Base-by-base conservation (phyloP, 2,797 vertebrate species). In the Cygnus olor region DNA sequence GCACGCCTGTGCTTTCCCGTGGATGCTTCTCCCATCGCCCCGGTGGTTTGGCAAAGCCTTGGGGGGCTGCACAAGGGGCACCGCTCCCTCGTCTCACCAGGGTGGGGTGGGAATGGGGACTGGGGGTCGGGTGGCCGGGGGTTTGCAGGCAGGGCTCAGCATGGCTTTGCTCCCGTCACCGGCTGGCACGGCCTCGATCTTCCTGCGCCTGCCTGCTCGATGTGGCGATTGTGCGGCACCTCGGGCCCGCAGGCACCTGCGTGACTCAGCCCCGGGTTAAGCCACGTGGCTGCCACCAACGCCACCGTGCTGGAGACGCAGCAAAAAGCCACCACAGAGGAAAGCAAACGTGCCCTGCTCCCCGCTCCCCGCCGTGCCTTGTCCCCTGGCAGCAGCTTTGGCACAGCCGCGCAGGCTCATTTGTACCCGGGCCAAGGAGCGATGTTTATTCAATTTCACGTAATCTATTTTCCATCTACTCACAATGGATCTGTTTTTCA, bases 381-480 rank as follows among this genome's bases (percentile, higher is more conserved):
- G 38, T 74, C 60, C 80, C 70, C 63, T 69, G 72, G 90, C 72
- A 69, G 91, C 88, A 72, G 80, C 88, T 63, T 54, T 77, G 80
- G 85, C 82, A 74, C 57, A 60, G 76, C 6, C 5, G 77, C 30
- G 81, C 56, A 78, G 80, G 71, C 84, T 69, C 68, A 80, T 88
- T 45, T 96, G 94, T 85, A 87, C 65, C 68, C n/a, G 0, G 30
- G 90, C 96, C 97, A 95, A 96, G 93, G 87, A 91, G 80, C 9
- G 11, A 95, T 73, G 95, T 80, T 95, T 90, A 96, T 91, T 97
- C 93, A 94, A 90, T 89, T 91, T 80, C 69, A 1, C 65, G 63
- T 85, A 89, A 95, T 97, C 94, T 91, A 88, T 92, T 97, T 96
- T 95, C 95, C 94, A 96, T 90, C 73, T 76, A 90, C 91, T 90